Evolutionary conservation across 2,797 vertebrate genomes (phyloP).

Genomic region (Chloroceryle inda): DNA sequence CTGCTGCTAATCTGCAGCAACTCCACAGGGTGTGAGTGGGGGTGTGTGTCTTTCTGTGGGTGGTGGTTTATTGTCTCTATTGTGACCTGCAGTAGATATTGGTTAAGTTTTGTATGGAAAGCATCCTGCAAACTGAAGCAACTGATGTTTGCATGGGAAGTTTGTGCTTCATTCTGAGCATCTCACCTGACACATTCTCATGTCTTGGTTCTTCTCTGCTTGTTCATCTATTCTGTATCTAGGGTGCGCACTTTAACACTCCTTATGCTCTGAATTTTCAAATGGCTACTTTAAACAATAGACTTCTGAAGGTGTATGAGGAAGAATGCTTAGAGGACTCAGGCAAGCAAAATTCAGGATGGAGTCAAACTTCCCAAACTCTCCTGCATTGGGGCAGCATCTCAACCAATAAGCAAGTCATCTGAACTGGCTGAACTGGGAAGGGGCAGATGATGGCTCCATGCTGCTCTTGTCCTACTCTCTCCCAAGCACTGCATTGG

Average conservation of each 20-base stretch:
- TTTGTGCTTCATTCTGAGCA: background rate
- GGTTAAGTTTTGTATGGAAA: background rate
- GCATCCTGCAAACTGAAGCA: background rate
- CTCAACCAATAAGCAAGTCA: background rate
- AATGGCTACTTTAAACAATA: background rate
- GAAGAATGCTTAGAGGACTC: background rate
- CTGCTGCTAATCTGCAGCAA: background rate
- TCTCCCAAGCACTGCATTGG: accelerated
- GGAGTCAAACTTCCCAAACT: background rate
- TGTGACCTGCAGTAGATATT: background rate
- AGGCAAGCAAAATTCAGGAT: background rate
- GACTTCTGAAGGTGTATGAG: background rate
- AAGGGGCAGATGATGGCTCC: background rate
- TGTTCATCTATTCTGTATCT: background rate
- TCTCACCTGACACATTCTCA: background rate
- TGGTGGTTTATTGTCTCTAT: background rate
- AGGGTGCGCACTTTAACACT: background rate
- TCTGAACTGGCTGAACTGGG: background rate
- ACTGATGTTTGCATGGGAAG: background rate
- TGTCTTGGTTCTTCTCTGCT: background rate
- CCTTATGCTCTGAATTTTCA: background rate
- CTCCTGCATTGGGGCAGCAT: background rate
- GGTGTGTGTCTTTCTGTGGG: background rate
- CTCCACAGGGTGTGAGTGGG: background rate
- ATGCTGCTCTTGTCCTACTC: no score